These are phyloP conservation scores for Limanda limanda DNA, from an alignment of 2,113 vertebrate species.

Conservation along the genomic window DNA sequence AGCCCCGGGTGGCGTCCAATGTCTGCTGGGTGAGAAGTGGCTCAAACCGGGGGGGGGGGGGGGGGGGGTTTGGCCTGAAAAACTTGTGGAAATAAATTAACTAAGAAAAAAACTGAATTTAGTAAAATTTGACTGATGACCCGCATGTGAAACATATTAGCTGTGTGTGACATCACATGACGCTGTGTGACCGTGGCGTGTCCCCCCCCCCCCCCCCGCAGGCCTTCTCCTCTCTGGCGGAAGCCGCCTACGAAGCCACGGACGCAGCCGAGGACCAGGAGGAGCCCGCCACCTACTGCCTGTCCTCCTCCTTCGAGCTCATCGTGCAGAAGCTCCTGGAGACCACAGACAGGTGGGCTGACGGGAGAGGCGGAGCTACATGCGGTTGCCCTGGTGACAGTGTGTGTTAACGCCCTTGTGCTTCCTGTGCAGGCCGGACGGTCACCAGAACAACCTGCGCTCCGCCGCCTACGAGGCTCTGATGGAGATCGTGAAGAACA, in stretches of 20 bases:
- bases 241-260: constrained; percentile 97
- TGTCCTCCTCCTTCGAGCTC: constrained; percentile 97
- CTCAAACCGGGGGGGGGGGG: not conserved
- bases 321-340: constrained; percentile 98
- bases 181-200: not conserved
- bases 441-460: constrained; percentile 98
- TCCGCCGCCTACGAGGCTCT: constrained; percentile 97
- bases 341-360: constrained; percentile 90
- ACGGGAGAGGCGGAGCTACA: no score
- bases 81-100: no score
- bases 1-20: constrained; percentile 96
- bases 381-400: no score
- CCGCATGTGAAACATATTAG: no score
- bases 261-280: constrained; percentile 96
- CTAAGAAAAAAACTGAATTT: no score
- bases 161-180: no score
- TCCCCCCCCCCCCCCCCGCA: constrained; percentile 62
- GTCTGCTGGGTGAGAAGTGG: constrained; percentile 94
- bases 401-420: not conserved
- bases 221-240: constrained; percentile 97
- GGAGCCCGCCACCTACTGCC: constrained; percentile 95
- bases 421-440: constrained; percentile 86
- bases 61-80: no score
- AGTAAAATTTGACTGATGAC: no score
- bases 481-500: constrained; percentile 99